phyloP scores from a whole-genome alignment of 2,113 vertebrate genomes.

The Galbula dea region DNA sequence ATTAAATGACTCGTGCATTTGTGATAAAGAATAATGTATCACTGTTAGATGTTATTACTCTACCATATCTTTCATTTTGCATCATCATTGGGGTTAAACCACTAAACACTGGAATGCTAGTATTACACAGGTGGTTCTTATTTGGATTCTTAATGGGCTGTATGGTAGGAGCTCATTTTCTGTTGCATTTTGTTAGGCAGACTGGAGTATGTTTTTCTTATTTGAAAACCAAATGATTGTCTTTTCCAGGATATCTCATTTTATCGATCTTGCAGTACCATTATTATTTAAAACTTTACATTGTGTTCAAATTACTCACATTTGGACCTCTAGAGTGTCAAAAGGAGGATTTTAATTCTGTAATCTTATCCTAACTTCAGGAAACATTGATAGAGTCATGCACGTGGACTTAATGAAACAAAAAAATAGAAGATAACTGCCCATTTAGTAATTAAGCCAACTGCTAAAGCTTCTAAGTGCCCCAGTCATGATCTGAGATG shows the following conservation, averaged over 20 bases:
- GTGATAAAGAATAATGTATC: not conserved
- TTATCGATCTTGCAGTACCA: not conserved
- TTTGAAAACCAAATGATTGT: not conserved
- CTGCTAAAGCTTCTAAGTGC: not conserved
- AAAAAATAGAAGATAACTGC: not conserved
- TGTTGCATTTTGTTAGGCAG: not conserved
- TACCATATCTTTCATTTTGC: not conserved
- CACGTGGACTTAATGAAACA: not conserved
- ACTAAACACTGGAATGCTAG: not conserved
- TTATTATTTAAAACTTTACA: not conserved
- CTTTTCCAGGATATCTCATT: not conserved
- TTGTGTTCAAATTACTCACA: not conserved
- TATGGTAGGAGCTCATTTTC: not conserved
- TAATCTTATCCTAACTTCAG: not conserved
- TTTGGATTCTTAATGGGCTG: not conserved
- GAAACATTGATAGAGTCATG: not conserved
- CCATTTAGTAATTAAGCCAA: not conserved
- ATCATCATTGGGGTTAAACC: not conserved
- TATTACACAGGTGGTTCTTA: not conserved
- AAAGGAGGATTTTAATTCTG: not conserved
- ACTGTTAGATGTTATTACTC: not conserved
- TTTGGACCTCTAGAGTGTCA: not conserved
- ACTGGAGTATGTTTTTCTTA: not conserved
- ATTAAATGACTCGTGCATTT: not conserved
- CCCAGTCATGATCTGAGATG: not conserved